Percentiles rank a stretch among this genome's conserved stretches.
Evolutionary conservation across 2,888 invertebrate species (phyloP).

Genomic region (Melanotus villosus): DNA sequence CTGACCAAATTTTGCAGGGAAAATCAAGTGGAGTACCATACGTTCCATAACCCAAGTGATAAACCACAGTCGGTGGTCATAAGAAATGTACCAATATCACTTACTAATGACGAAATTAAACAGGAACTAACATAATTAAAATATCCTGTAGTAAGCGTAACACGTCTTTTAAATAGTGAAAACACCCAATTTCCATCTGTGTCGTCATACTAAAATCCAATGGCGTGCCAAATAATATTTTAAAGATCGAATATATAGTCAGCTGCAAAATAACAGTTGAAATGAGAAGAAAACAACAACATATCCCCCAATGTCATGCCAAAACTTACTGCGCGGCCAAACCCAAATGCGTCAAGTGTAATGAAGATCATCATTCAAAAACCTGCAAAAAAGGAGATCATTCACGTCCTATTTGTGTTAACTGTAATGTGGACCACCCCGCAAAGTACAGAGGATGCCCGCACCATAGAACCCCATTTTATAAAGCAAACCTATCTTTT

Average conservation of each 20-base stretch:
- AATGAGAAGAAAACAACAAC: neutral
- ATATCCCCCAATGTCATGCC: slow-evolving; percentile 8
- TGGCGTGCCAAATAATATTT: slow-evolving; percentile 3
- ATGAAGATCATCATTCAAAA: slow-evolving; percentile 10
- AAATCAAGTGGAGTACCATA: neutral
- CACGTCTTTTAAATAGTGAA: neutral
- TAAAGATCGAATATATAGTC: slow-evolving; percentile 7
- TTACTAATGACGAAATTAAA: neutral
- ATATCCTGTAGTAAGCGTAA: neutral
- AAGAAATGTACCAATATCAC: slow-evolving; percentile 4
- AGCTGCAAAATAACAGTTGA: slow-evolving; percentile 11
- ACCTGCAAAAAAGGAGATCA: slow-evolving; percentile 17
- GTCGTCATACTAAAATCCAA: neutral
- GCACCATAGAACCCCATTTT: neutral
- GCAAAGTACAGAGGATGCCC: slow-evolving; percentile 31
- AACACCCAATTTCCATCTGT: slow-evolving; percentile 3
- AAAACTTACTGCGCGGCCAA: slow-evolving; percentile 20
- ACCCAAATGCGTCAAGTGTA: slow-evolving; percentile 35
- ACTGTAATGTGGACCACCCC: slow-evolving; percentile 21
- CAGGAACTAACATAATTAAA: neutral
- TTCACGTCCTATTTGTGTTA: slow-evolving; percentile 25
- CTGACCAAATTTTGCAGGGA: slow-evolving; percentile 5
- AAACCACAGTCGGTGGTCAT: slow-evolving; percentile 9
- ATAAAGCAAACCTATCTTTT: neutral
- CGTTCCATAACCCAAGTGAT: slow-evolving; percentile 2